Conservation (phyloP, 2,797 vertebrate species). For the Setipinna tenuifilis region DNA sequence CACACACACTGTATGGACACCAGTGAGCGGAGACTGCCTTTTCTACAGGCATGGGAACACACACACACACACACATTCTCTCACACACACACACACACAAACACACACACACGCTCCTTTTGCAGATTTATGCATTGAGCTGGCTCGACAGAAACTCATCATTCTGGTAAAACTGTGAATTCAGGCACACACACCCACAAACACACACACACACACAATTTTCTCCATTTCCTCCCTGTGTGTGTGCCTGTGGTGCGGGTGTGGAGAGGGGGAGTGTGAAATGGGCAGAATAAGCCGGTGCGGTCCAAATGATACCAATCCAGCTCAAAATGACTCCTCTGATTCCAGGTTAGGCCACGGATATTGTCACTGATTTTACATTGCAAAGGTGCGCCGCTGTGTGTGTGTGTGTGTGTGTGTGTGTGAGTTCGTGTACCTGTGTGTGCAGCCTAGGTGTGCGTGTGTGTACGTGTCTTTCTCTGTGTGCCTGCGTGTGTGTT, state of each 20-base stretch:
- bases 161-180: conserved; percentile 15
- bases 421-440: background rate
- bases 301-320: conserved; percentile 58
- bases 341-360: conserved; percentile 49
- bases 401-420: conserved; percentile 20
- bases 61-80: background rate
- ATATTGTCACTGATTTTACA: conserved; percentile 43
- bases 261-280: conserved; percentile 40
- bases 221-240: background rate
- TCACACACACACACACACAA: background rate
- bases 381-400: conserved; percentile 18
- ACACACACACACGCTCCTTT: background rate
- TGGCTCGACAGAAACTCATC: conserved; percentile 5
- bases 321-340: conserved; percentile 49
- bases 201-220: conserved; percentile 18
- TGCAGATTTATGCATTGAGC: conserved; percentile 9
- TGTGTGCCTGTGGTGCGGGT: conserved; percentile 23
- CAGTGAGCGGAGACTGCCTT: too few relatives aligned
- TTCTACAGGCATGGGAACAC: too few relatives aligned
- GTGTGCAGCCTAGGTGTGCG: too few relatives aligned
- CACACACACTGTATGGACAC: background rate
- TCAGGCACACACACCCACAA: background rate
- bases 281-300: conserved; percentile 39
- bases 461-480: too few relatives aligned
- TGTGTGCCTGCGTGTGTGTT: too few relatives aligned